Conservation (phyloP, 2,797 vertebrate species). For the Mionectes olivaceus region DNA sequence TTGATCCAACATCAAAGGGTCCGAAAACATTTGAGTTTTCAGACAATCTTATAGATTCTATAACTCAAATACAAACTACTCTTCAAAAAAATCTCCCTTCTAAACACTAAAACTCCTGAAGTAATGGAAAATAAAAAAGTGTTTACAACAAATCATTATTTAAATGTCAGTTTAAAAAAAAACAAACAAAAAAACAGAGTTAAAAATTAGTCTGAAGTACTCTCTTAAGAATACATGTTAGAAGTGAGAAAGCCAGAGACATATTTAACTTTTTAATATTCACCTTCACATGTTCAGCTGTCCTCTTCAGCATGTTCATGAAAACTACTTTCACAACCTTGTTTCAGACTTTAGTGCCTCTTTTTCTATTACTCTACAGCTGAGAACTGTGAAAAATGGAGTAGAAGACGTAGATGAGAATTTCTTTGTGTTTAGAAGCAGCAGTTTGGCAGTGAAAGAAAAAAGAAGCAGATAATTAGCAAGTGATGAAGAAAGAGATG, state of each 20-base stretch:
- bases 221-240: not conserved
- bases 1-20: not conserved
- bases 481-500: not conserved
- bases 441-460: not conserved
- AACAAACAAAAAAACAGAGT: accelerated
- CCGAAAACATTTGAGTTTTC: not conserved
- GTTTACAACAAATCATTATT: not conserved
- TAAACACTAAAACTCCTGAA: not conserved
- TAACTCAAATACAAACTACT: not conserved
- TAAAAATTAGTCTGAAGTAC: not conserved
- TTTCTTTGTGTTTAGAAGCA: not conserved
- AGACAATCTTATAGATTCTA: not conserved
- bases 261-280: not conserved
- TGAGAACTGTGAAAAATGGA: not conserved
- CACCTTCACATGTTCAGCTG: not conserved
- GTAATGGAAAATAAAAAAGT: not conserved
- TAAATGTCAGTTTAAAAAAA: not conserved
- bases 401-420: not conserved
- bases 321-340: not conserved
- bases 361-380: not conserved
- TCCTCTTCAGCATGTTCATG: not conserved
- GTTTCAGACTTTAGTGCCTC: not conserved
- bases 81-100: not conserved
- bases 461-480: not conserved
- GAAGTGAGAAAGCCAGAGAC: not conserved